A percentile compares a stretch with the other conserved stretches of the same genome.
phyloP scores from a whole-genome alignment of 1,140 invertebrate genomes.

The Cotesia chilonis region DNA sequence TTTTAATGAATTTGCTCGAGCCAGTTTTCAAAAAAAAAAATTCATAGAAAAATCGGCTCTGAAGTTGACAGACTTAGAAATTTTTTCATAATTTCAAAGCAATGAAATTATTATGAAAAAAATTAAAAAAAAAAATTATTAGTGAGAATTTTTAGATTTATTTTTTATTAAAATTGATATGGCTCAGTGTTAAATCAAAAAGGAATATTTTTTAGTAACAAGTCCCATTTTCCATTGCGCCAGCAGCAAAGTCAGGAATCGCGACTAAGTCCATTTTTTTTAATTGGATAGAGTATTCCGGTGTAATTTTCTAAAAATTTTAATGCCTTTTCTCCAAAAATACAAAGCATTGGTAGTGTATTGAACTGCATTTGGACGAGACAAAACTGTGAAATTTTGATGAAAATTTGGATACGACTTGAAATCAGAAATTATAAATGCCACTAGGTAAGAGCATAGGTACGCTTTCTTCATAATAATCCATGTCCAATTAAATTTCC shows the following conservation, averaged over 20 bases:
- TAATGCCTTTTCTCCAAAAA: slow-evolving; percentile 83
- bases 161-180: no score
- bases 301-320: slow-evolving; percentile 88
- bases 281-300: slow-evolving; percentile 79
- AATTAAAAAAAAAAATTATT: no score
- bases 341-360: slow-evolving; percentile 82
- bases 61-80: no score
- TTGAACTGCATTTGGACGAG: slow-evolving; percentile 80
- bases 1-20: no score
- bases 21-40: no score
- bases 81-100: no score
- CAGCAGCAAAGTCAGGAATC: slow-evolving; percentile 91
- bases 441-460: slow-evolving; percentile 94
- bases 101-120: no score
- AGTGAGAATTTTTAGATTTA: no score
- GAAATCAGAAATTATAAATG: slow-evolving; percentile 92
- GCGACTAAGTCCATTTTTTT: slow-evolving; percentile 91
- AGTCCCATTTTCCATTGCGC: slow-evolving; percentile 92
- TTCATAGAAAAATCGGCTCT: no score
- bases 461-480: slow-evolving; percentile 81
- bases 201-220: slow-evolving; percentile 69
- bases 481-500: slow-evolving; percentile 74
- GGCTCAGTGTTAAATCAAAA: no score
- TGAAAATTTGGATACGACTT: slow-evolving; percentile 66
- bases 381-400: slow-evolving; percentile 78